Evolutionary conservation across 2,888 invertebrate genomes (phyloP), one percentile per base, ranked within the genome.

Genomic region (Pedicia rivosa): DNA sequence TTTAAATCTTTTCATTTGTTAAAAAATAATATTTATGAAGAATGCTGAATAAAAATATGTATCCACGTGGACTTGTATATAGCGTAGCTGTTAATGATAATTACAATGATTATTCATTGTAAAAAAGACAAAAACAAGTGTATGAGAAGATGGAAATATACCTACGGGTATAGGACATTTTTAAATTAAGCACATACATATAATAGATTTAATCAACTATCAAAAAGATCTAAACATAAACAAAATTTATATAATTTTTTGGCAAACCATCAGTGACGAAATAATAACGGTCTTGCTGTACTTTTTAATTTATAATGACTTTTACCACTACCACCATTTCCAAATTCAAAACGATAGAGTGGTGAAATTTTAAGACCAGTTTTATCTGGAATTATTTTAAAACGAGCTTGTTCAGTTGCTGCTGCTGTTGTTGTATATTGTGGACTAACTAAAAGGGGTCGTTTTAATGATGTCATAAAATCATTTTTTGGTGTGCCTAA

Each of bases 331-430:
- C 22, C 22, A 29, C 46, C 47, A 24, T 57, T 56, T 27, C 51
- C 51, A 40, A 53, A 58, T 35, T 53, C 52, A 42, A 57, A 51
- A 28, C 41, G 41, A 41, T 47, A 46, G 35, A 63, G 47, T 4
- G 70, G 68, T 36, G 69, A 66, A 40, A 70, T 67, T 49, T 65
- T 66, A 7, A 70, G 52, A 27, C 69, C 70, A 41, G 64, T 67
- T 50, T 66, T 67, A 45, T 65, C 62, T 26, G 68, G 66, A 33
- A 67, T 63, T 32, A 68, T 66, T 49, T 63, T 62, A 36, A 63
- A 63, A 37, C 60, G 59, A 4, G 63, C 59, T 45, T 60, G 60
- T 32, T 61, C 63, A 50, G 54, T 67, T 56, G 39, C 61, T 53
- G 41, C 53, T 58, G 12, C 51, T 50, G 36, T 60, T 51, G 44